phyloP scores from a whole-genome alignment of 2,797 vertebrate genomes.

The Amazona finschi region DNA sequence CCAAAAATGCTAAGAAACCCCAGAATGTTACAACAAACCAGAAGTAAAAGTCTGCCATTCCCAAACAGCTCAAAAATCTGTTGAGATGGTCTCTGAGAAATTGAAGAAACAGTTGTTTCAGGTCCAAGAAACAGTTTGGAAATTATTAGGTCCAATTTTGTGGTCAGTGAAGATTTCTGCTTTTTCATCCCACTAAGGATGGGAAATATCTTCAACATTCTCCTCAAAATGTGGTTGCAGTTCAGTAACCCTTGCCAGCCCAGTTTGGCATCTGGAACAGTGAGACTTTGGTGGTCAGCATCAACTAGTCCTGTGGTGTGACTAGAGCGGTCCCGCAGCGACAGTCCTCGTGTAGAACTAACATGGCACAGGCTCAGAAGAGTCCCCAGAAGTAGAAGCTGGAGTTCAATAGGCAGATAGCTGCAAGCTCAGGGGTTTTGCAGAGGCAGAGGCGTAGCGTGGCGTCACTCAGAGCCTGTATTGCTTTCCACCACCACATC shows the following conservation, averaged over 20 bases:
- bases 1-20: background rate
- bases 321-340: fast-evolving
- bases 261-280: background rate
- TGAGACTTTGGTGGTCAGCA: background rate
- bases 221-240: background rate
- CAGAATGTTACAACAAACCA: background rate
- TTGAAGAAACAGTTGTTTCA: background rate
- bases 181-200: background rate
- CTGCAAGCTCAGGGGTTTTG: background rate
- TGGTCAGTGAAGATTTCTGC: background rate
- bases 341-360: fast-evolving
- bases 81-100: background rate
- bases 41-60: background rate
- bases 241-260: background rate
- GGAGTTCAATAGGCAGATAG: background rate
- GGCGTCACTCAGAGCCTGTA: background rate
- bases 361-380: background rate
- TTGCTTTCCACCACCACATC: background rate
- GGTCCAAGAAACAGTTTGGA: background rate
- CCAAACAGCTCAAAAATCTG: background rate
- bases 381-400: background rate
- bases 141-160: background rate
- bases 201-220: background rate
- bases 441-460: background rate
- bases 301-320: background rate